These are phyloP conservation scores for Epinotia nisella DNA, from an alignment of 2,888 invertebrate genomes.

Conservation along the genomic window DNA sequence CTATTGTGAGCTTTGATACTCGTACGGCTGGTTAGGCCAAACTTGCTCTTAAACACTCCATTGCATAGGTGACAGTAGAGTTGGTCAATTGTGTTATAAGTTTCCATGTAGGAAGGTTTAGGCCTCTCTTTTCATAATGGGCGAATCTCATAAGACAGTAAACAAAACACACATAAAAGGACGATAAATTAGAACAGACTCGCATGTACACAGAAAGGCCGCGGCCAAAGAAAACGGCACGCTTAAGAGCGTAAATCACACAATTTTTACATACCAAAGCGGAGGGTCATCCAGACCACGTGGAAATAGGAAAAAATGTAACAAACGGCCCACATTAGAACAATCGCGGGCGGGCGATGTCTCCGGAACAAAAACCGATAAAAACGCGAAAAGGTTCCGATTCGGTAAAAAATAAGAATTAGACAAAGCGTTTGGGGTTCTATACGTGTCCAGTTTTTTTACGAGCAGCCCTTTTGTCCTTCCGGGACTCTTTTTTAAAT, in stretches of 20 bases:
- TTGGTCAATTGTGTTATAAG: no score
- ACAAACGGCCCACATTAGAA: conserved; percentile 82
- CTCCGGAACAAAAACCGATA: conserved; percentile 85
- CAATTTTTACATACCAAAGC: conserved; percentile 69
- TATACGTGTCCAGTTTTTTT: conserved; percentile 83
- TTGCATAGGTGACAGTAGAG: no score
- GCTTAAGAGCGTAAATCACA: conserved; percentile 63
- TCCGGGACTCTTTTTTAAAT: conserved; percentile 84
- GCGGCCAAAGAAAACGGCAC: conserved; percentile 57
- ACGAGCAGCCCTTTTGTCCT: conserved; percentile 82
- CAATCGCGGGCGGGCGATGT: conserved; percentile 74
- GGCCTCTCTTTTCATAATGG: no score
- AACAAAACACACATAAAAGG: conserved; percentile 44
- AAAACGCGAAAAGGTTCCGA: conserved; percentile 82
- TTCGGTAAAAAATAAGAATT: conserved; percentile 84
- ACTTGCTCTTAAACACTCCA: no score
- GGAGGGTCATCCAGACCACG: conserved; percentile 69
- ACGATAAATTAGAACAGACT: conserved; percentile 43
- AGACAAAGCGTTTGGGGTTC: conserved; percentile 80
- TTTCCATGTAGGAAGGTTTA: no score
- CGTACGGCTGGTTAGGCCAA: no score
- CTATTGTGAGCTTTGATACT: no score
- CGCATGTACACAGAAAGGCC: conserved; percentile 47
- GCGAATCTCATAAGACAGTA: conserved; percentile 16
- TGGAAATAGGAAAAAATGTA: conserved; percentile 73